These are phyloP conservation scores for Anguilla japonica DNA, from an alignment of 2,113 vertebrate species.

Conservation along the genomic window DNA sequence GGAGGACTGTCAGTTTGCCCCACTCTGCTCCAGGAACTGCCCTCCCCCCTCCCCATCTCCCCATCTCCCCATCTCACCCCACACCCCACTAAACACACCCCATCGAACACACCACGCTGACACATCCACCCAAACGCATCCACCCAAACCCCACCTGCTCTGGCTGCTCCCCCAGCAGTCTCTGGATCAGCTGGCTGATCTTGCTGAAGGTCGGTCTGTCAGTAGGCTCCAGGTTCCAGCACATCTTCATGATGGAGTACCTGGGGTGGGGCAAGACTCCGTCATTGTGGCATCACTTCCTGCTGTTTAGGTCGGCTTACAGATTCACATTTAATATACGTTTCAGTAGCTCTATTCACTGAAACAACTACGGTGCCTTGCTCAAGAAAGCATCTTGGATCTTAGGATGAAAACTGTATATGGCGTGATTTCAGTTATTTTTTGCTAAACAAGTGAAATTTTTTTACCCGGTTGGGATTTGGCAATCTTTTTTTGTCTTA, in stretches of 20 bases:
- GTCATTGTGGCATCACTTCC: not conserved
- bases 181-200: slow-evolving; percentile 80
- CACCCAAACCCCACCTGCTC: slow-evolving; percentile 60
- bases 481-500: too few species aligned
- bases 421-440: too few species aligned
- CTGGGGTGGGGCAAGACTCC: slow-evolving; percentile 56
- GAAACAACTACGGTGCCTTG: not conserved
- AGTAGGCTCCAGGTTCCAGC: slow-evolving; percentile 90
- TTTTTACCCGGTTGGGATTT: too few species aligned
- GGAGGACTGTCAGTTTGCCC: too few species aligned
- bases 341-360: not conserved
- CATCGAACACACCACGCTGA: not conserved
- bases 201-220: slow-evolving; percentile 83
- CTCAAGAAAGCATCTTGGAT: too few species aligned
- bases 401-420: too few species aligned
- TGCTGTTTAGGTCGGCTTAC: not conserved
- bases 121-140: not conserved
- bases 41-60: too few species aligned
- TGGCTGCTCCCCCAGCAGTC: slow-evolving; percentile 66
- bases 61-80: too few species aligned
- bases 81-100: too few species aligned
- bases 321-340: not conserved
- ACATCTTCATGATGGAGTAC: slow-evolving; percentile 89
- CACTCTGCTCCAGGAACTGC: too few species aligned
- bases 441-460: too few species aligned